Conservation (phyloP, 2,113 vertebrate genomes). For the Polyodon spathula region DNA sequence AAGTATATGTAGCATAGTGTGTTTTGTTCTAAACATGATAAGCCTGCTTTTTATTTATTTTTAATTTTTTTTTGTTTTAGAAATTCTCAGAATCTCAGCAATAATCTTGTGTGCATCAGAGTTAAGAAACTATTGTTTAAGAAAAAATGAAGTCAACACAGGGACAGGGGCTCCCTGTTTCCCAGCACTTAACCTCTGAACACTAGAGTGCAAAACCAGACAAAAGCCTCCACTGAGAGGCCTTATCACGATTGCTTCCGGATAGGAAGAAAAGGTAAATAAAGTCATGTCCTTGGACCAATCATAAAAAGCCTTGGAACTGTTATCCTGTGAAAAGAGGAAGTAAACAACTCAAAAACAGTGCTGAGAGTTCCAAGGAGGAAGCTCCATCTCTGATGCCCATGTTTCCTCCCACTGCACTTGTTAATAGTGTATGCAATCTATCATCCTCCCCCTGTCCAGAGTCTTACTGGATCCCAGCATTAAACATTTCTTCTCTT, state of each 20-base stretch:
- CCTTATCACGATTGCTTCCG: slow-evolving; percentile 78
- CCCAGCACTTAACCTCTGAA: slow-evolving; percentile 53
- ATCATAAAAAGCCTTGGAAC: slow-evolving; percentile 36
- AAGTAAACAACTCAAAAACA: slow-evolving; percentile 65
- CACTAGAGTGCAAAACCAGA: slow-evolving; percentile 41
- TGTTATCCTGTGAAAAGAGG: slow-evolving; percentile 60
- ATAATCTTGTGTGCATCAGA: slow-evolving; percentile 24
- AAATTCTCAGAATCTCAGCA: not conserved
- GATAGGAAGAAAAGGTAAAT: slow-evolving; percentile 52
- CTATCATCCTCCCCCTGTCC: slow-evolving; percentile 32
- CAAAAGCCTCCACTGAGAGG: slow-evolving; percentile 45
- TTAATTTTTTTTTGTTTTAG: too few relatives aligned
- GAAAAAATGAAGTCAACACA: slow-evolving; percentile 45
- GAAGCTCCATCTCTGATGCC: slow-evolving; percentile 36
- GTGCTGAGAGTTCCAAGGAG: slow-evolving; percentile 55
- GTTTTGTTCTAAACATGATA: too few relatives aligned
- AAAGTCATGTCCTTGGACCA: slow-evolving; percentile 49
- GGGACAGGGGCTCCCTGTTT: slow-evolving; percentile 46
- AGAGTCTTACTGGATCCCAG: slow-evolving; percentile 23
- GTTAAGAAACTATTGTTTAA: slow-evolving; percentile 22
- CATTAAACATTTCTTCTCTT: not conserved
- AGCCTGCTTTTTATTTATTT: too few relatives aligned
- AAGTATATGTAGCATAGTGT: too few relatives aligned
- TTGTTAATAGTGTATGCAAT: slow-evolving; percentile 41
- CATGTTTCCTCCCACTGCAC: slow-evolving; percentile 49